These are phyloP conservation scores for Eumacrocentrus americanus DNA, from an alignment of 2,888 invertebrate species.

Conservation along the genomic window DNA sequence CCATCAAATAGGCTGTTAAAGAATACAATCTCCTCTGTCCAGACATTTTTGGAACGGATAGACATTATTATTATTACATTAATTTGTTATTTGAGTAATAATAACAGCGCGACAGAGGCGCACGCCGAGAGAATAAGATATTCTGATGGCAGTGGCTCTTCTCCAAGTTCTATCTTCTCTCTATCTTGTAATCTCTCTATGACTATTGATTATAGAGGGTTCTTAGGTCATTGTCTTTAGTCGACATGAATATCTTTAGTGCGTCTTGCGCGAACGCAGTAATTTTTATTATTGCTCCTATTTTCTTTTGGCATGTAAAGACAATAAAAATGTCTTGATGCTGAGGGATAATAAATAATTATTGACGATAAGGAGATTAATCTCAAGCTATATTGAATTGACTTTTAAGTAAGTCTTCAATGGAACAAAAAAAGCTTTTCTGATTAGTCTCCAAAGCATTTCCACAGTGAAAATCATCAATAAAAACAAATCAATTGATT, in stretches of 20 bases:
- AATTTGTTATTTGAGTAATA: slow-evolving; percentile 13
- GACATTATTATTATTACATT: slow-evolving; percentile 5
- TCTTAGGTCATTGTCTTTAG: slow-evolving; percentile 9
- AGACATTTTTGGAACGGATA: slow-evolving; percentile 11
- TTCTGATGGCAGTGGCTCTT: slow-evolving; percentile 5
- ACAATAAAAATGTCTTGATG: background rate
- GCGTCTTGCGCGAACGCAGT: slow-evolving; percentile 7
- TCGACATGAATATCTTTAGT: slow-evolving; percentile 13
- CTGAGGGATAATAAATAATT: background rate
- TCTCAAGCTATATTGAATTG: no score
- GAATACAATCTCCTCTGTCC: slow-evolving; percentile 3
- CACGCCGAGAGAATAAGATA: slow-evolving; percentile 8
- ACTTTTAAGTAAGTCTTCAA: no score
- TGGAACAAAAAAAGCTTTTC: no score
- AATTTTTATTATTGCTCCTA: background rate
- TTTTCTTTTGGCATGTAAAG: no score
- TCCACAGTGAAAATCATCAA: no score
- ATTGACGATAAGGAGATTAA: no score
- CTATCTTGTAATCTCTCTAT: no score
- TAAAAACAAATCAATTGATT: no score
- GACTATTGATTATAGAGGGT: no score
- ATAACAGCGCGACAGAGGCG: slow-evolving; percentile 16
- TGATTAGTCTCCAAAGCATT: no score
- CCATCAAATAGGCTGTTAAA: slow-evolving; percentile 56
- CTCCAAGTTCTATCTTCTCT: slow-evolving; percentile 3